A percentile compares a stretch with the other conserved stretches of the same genome.
These are phyloP conservation scores for Grammomys surdaster DNA, from an alignment of 2,113 vertebrate genomes.

Conservation along the genomic window DNA sequence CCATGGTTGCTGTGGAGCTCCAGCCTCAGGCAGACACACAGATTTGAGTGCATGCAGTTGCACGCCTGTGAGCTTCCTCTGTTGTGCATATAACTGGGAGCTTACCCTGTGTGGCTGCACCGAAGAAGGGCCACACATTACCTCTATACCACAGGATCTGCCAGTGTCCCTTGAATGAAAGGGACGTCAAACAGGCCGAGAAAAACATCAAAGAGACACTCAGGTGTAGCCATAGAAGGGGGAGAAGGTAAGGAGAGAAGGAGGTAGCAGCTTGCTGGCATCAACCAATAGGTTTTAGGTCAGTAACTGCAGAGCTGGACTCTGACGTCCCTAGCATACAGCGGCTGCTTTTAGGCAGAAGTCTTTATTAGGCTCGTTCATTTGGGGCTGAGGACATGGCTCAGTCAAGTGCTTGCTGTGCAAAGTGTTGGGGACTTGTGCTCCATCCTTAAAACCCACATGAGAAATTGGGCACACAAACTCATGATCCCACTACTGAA, in stretches of 20 bases:
- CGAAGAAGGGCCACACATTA: background rate
- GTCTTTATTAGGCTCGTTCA: background rate
- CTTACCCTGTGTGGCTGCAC: background rate
- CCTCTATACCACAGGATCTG: background rate
- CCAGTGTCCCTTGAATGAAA: background rate
- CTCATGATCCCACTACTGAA: too few species aligned
- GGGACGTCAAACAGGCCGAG: background rate
- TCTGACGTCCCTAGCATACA: background rate
- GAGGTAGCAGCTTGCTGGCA: background rate
- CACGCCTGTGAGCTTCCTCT: background rate
- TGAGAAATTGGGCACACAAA: background rate
- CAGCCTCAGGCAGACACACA: background rate
- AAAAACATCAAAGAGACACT: background rate
- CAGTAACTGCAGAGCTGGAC: background rate
- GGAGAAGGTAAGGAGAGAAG: background rate
- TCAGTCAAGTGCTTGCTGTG: background rate
- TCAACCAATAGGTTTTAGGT: background rate
- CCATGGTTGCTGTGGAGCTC: background rate
- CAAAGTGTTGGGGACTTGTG: background rate
- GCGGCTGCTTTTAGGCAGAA: background rate
- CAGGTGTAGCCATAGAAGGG: background rate
- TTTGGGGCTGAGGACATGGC: background rate
- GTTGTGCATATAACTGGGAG: background rate
- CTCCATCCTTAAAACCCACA: background rate
- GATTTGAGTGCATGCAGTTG: accelerated